Evolutionary conservation across 2,113 vertebrate species (phyloP).

Genomic region (Scatophagus argus): DNA sequence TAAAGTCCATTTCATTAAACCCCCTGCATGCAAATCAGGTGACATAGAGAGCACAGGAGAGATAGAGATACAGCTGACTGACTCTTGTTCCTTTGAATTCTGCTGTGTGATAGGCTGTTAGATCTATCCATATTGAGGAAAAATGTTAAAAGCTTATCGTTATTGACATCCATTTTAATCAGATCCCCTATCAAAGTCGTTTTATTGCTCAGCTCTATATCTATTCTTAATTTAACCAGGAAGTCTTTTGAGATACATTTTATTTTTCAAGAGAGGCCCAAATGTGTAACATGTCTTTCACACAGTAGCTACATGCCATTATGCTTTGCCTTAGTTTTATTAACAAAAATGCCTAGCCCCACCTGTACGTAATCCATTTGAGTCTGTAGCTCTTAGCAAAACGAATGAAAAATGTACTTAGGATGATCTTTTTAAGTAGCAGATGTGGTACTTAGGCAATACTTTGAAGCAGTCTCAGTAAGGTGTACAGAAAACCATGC

Average conservation of each 20-base stretch:
- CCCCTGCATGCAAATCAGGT: no score
- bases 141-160: no score
- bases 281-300: background rate
- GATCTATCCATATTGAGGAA: no score
- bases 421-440: slow-evolving; percentile 24
- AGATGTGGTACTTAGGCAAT: slow-evolving; percentile 5
- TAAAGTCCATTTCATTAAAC: no score
- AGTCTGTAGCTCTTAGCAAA: slow-evolving; percentile 1
- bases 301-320: background rate
- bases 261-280: background rate
- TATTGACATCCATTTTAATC: no score
- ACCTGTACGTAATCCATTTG: background rate
- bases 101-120: no score
- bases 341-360: background rate
- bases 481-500: slow-evolving; percentile 3
- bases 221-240: background rate
- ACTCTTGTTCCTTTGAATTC: no score
- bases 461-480: background rate
- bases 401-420: slow-evolving; percentile 10
- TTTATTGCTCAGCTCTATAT: no score
- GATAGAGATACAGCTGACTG: no score
- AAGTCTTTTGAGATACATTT: background rate
- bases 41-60: no score
- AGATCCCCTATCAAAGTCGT: no score
- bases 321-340: background rate